A percentile compares a stretch with the other conserved stretches of the same genome.
Evolutionary conservation across 2,888 invertebrate species (phyloP).

Genomic region (Amphipyra tragopoginis): DNA sequence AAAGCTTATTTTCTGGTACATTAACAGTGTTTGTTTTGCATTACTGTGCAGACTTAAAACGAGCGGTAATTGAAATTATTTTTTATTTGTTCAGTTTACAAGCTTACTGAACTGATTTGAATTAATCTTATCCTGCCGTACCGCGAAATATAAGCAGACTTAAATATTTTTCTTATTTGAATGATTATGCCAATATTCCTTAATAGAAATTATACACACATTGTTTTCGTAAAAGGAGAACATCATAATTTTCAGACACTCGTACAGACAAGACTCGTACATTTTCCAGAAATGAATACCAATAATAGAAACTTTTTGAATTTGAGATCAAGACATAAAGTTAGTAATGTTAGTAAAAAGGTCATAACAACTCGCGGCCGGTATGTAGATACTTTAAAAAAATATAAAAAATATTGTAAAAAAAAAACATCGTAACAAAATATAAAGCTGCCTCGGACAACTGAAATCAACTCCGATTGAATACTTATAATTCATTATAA

Average conservation of each 20-base stretch:
- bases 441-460: slow-evolving; percentile 51
- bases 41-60: slow-evolving; percentile 10
- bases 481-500: slow-evolving; percentile 22
- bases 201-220: slow-evolving; percentile 15
- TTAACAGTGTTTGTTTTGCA: slow-evolving; percentile 19
- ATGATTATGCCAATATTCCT: slow-evolving; percentile 47
- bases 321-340: slow-evolving; percentile 54
- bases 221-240: slow-evolving; percentile 20
- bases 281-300: slow-evolving; percentile 30
- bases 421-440: slow-evolving; percentile 43
- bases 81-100: slow-evolving; percentile 12
- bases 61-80: slow-evolving; percentile 5
- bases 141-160: slow-evolving; percentile 14
- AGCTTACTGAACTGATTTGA: slow-evolving; percentile 4
- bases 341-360: slow-evolving; percentile 43
- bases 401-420: slow-evolving; percentile 27
- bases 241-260: slow-evolving; percentile 11
- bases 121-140: slow-evolving; percentile 2
- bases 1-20: slow-evolving; percentile 50
- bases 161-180: slow-evolving; percentile 25
- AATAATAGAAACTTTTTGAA: slow-evolving; percentile 37
- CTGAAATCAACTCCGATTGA: slow-evolving; percentile 20
- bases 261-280: slow-evolving; percentile 1
- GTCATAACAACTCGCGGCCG: slow-evolving; percentile 18
- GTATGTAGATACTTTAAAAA: slow-evolving; percentile 19